Evolutionary conservation across 2,888 invertebrate species (phyloP).

Genomic region (Eretmocerus hayati): DNA sequence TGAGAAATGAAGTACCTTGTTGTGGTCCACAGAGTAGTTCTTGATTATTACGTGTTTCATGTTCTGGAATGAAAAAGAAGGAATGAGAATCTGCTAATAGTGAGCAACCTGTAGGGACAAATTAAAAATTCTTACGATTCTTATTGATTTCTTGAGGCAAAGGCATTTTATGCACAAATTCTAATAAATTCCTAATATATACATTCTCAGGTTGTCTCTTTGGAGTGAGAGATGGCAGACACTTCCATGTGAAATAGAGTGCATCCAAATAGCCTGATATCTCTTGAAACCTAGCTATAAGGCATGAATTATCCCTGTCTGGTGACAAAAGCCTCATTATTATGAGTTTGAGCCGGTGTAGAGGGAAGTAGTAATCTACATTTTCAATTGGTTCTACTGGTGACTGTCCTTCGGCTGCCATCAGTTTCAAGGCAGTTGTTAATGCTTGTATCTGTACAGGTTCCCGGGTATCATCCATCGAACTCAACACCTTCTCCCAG

Average conservation of each 20-base stretch:
- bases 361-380: slow-evolving; percentile 57
- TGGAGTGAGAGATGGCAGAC: slow-evolving; percentile 53
- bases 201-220: slow-evolving; percentile 52
- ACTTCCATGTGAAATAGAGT: slow-evolving; percentile 63
- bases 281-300: slow-evolving; percentile 67
- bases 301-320: slow-evolving; percentile 54
- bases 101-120: too few species aligned
- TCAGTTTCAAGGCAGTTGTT: slow-evolving; percentile 65
- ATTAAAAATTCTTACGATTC: slow-evolving; percentile 17
- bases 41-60: slow-evolving; percentile 27
- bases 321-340: slow-evolving; percentile 59
- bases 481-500: slow-evolving; percentile 53
- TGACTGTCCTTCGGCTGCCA: slow-evolving; percentile 65
- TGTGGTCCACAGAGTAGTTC: slow-evolving; percentile 36
- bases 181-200: slow-evolving; percentile 59
- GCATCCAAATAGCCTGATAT: slow-evolving; percentile 70
- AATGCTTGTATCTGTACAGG: slow-evolving; percentile 58
- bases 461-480: slow-evolving; percentile 52
- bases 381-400: slow-evolving; percentile 53
- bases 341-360: slow-evolving; percentile 59
- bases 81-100: too few species aligned
- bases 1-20: slow-evolving; percentile 11
- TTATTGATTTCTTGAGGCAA: slow-evolving; percentile 48
- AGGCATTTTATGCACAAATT: slow-evolving; percentile 55
- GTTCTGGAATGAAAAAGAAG: slow-evolving; percentile 25